These are phyloP conservation scores for Cephus pygmeus DNA, from an alignment of 2,888 invertebrate species.

Conservation along the genomic window DNA sequence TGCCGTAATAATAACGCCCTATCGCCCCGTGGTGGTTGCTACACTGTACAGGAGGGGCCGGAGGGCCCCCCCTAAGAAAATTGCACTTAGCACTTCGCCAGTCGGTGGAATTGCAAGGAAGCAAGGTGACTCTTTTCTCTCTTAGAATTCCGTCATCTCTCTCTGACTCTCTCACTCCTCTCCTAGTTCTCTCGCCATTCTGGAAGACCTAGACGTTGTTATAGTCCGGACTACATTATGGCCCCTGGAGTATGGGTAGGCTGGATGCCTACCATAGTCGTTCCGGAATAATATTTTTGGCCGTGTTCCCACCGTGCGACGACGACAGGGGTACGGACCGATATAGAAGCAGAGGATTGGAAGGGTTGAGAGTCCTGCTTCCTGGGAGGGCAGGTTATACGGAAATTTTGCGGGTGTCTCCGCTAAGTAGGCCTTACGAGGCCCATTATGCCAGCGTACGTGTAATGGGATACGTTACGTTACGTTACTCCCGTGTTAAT, in stretches of 20 bases:
- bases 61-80: not conserved
- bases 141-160: not conserved
- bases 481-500: constrained; percentile 30
- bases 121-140: too few species aligned
- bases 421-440: constrained; percentile 50
- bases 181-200: not conserved
- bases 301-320: constrained; percentile 28
- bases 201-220: constrained; percentile 3
- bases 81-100: constrained; percentile 4
- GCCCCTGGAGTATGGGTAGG: not conserved
- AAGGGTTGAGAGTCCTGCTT: constrained; percentile 20
- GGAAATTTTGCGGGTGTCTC: constrained; percentile 39
- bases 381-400: constrained; percentile 21
- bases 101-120: not conserved
- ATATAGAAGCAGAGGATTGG: not conserved
- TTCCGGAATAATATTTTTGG: constrained; percentile 43
- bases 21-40: not conserved
- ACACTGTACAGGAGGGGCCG: too few species aligned
- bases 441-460: constrained; percentile 37
- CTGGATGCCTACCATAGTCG: constrained; percentile 26
- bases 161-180: not conserved
- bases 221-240: constrained; percentile 6
- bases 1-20: not conserved
- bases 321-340: constrained; percentile 8
- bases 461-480: constrained; percentile 25